A percentile compares a stretch with the other conserved stretches of the same genome.
These are phyloP conservation scores for Turritopsis rubra DNA, from an alignment of 30 jellyfish, hydroid and myxozoan genomes.

Conservation along the genomic window DNA sequence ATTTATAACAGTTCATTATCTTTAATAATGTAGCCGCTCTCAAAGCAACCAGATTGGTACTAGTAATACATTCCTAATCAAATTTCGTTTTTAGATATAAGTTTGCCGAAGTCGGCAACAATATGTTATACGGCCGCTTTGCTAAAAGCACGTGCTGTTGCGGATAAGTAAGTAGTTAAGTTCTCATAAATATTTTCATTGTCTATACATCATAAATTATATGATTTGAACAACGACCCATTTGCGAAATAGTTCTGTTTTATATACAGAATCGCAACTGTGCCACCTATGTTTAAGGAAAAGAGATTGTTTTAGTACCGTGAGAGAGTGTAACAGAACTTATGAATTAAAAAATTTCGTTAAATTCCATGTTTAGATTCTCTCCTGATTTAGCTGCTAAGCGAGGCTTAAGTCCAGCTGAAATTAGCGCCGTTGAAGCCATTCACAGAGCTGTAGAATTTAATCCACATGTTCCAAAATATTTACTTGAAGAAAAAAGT, in stretches of 20 bases:
- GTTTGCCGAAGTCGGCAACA: slow-evolving; percentile 96
- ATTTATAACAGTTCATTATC: no score
- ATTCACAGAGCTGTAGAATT: slow-evolving; percentile 95
- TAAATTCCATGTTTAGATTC: slow-evolving; percentile 40
- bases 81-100: slow-evolving; percentile 76
- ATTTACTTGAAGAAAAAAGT: slow-evolving; percentile 76
- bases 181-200: not conserved
- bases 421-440: slow-evolving; percentile 92
- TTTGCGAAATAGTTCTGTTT: no score
- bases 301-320: no score
- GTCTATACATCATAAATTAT: no score
- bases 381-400: slow-evolving; percentile 90
- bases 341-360: not conserved
- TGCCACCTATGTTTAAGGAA: no score
- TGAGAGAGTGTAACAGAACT: no score
- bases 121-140: slow-evolving; percentile 95
- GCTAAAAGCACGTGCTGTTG: slow-evolving; percentile 92
- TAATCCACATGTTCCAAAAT: slow-evolving; percentile 93
- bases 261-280: no score
- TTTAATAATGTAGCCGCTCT: no score
- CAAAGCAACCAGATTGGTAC: no score
- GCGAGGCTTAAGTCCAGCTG: slow-evolving; percentile 91
- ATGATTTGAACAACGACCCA: no score
- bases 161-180: slow-evolving; percentile 46
- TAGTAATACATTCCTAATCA: no score